phyloP scores from a whole-genome alignment of 2,113 vertebrate species.

The Trogon surrucura region DNA sequence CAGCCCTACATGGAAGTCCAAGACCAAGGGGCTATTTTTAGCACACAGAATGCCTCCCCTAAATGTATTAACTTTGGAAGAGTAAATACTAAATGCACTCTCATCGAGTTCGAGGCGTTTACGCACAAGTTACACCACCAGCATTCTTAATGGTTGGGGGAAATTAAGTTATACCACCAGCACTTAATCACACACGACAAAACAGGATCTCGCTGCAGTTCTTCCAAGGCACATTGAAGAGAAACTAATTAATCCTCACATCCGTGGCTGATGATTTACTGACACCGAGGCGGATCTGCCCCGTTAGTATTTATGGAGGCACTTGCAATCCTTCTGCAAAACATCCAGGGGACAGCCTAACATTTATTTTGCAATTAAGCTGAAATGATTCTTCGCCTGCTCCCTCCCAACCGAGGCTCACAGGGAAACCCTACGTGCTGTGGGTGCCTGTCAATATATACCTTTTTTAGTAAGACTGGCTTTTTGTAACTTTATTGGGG shows the following conservation, averaged over 20 bases:
- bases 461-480: background rate
- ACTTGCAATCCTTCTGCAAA: background rate
- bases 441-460: background rate
- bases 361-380: conserved; percentile 16
- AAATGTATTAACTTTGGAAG: conserved; percentile 38
- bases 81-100: conserved; percentile 42
- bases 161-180: conserved; percentile 5
- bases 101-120: background rate
- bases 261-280: background rate
- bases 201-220: background rate
- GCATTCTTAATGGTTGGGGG: background rate
- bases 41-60: conserved; percentile 5
- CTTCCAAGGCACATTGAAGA: conserved; percentile 3
- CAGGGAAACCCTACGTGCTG: background rate
- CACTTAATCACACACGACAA: conserved; percentile 32
- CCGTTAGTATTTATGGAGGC: conserved; percentile 11
- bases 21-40: conserved; percentile 54
- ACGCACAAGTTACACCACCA: background rate
- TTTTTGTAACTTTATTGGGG: background rate
- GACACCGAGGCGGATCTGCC: background rate
- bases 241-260: conserved; percentile 22
- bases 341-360: background rate
- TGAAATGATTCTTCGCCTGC: background rate
- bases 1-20: conserved; percentile 63
- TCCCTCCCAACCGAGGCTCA: accelerated